Evolutionary conservation across 1,140 invertebrate species (phyloP).

Genomic region (Drosophila lini): DNA sequence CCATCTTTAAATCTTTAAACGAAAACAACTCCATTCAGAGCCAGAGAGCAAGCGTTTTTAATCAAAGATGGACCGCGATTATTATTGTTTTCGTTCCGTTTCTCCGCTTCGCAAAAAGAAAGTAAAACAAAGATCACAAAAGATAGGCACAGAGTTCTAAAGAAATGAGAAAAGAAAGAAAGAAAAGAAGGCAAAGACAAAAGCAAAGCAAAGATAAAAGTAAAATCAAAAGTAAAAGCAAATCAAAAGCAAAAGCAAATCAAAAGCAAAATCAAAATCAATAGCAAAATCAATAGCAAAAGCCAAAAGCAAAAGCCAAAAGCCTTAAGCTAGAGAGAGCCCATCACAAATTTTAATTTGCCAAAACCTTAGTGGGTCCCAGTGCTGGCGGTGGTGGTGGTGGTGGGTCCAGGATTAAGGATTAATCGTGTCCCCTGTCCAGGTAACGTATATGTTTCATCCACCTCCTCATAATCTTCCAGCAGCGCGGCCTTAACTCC

Average conservation of each 20-base stretch:
- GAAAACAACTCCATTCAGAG: conserved; percentile 22
- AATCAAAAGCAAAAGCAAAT: neutral
- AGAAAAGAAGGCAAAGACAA: conserved; percentile 24
- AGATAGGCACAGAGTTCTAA: neutral
- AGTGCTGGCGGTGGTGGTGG: conserved; percentile 11
- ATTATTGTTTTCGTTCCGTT: conserved; percentile 61
- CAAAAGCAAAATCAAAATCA: neutral
- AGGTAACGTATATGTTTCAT: conserved; percentile 28
- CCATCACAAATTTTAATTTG: conserved; percentile 84
- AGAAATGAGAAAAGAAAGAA: neutral
- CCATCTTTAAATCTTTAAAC: neutral
- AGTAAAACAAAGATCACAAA: neutral
- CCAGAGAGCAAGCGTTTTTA: conserved; percentile 84
- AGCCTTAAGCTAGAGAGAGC: conserved; percentile 57
- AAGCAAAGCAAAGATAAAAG: conserved; percentile 3
- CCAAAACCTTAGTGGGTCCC: conserved; percentile 37
- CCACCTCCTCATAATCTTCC: neutral
- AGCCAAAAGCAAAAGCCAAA: conserved; percentile 4
- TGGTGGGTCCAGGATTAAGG: neutral
- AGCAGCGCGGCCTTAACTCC: conserved; percentile 36
- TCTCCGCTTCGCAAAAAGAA: conserved; percentile 39
- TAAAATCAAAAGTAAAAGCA: conserved; percentile 35
- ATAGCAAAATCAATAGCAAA: conserved; percentile 7
- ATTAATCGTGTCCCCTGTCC: neutral
- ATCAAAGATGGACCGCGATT: conserved; percentile 76